Conservation (phyloP, 2,113 vertebrate genomes). For the Arenaria interpres region DNA sequence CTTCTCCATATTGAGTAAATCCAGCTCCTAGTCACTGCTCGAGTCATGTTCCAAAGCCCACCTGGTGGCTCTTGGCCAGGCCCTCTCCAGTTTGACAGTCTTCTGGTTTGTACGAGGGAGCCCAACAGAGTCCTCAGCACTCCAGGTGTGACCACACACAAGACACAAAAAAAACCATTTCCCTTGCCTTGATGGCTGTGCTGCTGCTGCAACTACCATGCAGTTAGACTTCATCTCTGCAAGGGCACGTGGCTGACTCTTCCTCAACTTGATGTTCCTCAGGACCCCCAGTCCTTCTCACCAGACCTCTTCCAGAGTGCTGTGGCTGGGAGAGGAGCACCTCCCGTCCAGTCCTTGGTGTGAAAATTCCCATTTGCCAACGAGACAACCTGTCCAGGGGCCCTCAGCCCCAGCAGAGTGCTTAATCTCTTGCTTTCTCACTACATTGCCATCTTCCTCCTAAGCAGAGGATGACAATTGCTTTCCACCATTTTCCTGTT, state of each 20-base stretch:
- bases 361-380: neutral
- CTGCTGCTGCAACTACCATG: neutral
- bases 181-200: neutral
- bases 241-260: neutral
- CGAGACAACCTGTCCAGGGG: neutral
- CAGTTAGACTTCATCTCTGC: neutral
- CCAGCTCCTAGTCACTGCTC: neutral
- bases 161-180: neutral
- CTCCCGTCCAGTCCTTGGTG: too few relatives aligned
- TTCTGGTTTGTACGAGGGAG: neutral
- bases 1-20: neutral
- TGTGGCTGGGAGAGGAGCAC: neutral
- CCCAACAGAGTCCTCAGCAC: neutral
- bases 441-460: neutral
- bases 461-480: neutral
- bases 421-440: neutral
- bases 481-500: neutral
- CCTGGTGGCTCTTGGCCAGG: neutral
- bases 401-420: neutral
- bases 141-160: neutral
- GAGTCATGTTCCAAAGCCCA: neutral
- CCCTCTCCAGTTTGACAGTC: neutral
- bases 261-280: neutral
- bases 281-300: neutral
- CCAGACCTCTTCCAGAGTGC: neutral